Base-by-base conservation (phyloP, 1,140 invertebrate species). In the Anoplolepis gracilipes region DNA sequence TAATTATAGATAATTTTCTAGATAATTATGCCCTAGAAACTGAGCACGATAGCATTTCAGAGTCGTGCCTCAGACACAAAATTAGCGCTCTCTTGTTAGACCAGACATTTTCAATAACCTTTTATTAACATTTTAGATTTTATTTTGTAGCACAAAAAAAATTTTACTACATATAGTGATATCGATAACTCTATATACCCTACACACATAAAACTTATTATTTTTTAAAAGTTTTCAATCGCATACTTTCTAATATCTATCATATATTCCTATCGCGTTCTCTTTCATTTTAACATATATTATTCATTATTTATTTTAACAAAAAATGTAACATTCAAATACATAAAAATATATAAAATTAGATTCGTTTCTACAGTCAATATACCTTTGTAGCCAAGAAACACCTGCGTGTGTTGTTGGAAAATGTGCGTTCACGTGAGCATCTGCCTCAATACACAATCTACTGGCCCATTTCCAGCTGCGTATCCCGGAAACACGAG, bases 391-490 rank as follows among this genome's bases (percentile, higher is more conserved):
- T 75, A 59, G 46, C 19, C 30, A 19, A 25, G 25, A 46, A 79
- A 88, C 88, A 89, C 88, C 87, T 89, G 88, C 86, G 55, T 65
- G 53, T 59, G 46, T 42, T n/a, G 72, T 67, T 55, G 67, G 46
- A 53, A 88, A 88, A 88, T 88, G 61, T 69, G 55, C 53, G 46
- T 53, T 79, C 65, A 22, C n/a, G 25, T 33, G 62, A 79, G 75
- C 87, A 89, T 89, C 87, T 89, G 87, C n/a, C n/a, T 53, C 33
- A 59, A 72, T 7, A 30, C 46, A 1, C 28, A 55, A 53, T 85
- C 84, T 78, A 88, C 49, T 88, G 70, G 86, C 70, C 87, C 79
- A 86, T 88, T 89, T 89, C 49, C 87, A 89, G 75, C 84, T 77
- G 69, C 73, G 69, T 73, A 64, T 25, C 36, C 85, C 46, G 42